A percentile compares a stretch with the other conserved stretches of the same genome.
Evolutionary conservation across 1,140 invertebrate genomes (phyloP).

Genomic region (Cydia pomonella): DNA sequence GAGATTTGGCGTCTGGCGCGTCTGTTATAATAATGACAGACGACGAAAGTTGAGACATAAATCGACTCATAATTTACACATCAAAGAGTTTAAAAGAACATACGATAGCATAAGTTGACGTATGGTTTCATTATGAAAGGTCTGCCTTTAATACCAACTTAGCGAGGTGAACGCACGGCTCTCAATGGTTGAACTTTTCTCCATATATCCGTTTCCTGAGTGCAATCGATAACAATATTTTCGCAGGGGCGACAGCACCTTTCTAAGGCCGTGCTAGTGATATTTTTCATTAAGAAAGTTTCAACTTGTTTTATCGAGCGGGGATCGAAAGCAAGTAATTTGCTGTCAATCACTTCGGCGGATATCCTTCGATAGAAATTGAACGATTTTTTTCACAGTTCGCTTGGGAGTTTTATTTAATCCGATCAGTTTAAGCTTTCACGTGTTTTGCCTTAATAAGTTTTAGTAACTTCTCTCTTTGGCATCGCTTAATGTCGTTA

Average conservation of each 20-base stretch:
- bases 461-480: background rate
- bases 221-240: slow-evolving; percentile 58
- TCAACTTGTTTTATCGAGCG: slow-evolving; percentile 29
- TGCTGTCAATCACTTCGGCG: slow-evolving; percentile 28
- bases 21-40: slow-evolving; percentile 11
- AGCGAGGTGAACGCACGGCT: slow-evolving; percentile 46
- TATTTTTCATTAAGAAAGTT: slow-evolving; percentile 44
- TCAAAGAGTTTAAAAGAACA: slow-evolving; percentile 1
- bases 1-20: slow-evolving; percentile 7
- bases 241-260: slow-evolving; percentile 42
- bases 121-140: background rate
- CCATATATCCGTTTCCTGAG: slow-evolving; percentile 48
- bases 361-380: slow-evolving; percentile 31
- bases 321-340: slow-evolving; percentile 20
- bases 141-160: background rate
- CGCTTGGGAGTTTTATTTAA: slow-evolving; percentile 15
- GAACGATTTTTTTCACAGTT: slow-evolving; percentile 13
- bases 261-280: slow-evolving; percentile 37
- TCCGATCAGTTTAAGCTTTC: slow-evolving; percentile 21
- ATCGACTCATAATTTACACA: slow-evolving; percentile 7
- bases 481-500: background rate
- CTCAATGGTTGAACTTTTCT: slow-evolving; percentile 47
- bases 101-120: background rate
- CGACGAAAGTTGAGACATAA: slow-evolving; percentile 4
- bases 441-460: slow-evolving; percentile 12